A percentile compares a stretch with the other conserved stretches of the same genome.
Conservation (phyloP, 1,140 invertebrate genomes). For the Cyrtorhinus lividipennis region DNA sequence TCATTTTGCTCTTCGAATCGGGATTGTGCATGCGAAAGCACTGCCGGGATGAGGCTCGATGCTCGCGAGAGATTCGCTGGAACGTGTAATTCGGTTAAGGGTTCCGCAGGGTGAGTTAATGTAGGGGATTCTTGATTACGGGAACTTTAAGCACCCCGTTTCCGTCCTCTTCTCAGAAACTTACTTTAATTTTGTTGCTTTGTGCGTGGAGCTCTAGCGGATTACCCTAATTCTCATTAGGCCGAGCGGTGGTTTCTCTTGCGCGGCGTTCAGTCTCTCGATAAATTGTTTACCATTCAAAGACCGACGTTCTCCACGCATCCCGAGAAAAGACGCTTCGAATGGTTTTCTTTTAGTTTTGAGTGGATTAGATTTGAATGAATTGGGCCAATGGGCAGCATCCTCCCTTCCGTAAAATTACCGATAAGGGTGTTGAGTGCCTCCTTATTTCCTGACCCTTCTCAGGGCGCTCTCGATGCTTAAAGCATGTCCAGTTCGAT, state of each 20-base stretch:
- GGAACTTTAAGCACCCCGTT: not conserved
- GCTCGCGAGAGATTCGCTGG: not conserved
- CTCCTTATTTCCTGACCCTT: too few species aligned
- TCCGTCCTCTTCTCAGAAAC: not conserved
- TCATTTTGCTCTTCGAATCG: too few species aligned
- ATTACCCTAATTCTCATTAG: conserved; percentile 2
- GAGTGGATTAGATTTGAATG: too few species aligned
- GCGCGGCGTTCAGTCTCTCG: not conserved
- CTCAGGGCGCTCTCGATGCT: too few species aligned
- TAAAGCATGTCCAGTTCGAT: too few species aligned
- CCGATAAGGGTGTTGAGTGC: too few species aligned
- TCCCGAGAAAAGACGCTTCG: too few species aligned
- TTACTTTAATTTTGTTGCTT: conserved; percentile 1
- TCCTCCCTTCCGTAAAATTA: too few species aligned
- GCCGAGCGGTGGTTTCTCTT: not conserved
- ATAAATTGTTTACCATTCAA: not conserved
- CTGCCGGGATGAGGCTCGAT: too few species aligned
- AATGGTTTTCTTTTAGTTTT: too few species aligned
- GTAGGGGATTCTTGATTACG: not conserved
- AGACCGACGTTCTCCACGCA: not conserved
- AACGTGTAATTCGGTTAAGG: conserved; percentile 1
- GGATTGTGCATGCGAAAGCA: not conserved
- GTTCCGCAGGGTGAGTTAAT: not conserved
- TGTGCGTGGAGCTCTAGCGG: not conserved
- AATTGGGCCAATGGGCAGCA: too few species aligned